Percentiles rank a stretch among this genome's conserved stretches.
These are phyloP conservation scores for Ophion ventricosus DNA, from an alignment of 2,888 invertebrate genomes.

Conservation along the genomic window DNA sequence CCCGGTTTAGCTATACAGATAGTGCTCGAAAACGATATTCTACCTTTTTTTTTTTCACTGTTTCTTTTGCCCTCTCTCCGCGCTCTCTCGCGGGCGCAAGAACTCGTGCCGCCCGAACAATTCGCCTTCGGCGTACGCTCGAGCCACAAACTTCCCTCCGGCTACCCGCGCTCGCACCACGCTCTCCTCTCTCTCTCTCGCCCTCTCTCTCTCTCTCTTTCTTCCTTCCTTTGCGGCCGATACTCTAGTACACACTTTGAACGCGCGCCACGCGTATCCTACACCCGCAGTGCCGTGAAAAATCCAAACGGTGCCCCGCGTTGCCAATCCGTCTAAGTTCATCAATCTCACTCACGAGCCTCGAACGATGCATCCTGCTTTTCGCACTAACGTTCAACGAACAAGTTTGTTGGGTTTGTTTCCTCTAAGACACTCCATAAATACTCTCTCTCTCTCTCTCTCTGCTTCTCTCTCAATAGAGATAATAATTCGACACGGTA, in stretches of 20 bases:
- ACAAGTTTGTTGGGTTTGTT: neutral
- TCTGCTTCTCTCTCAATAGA: no score
- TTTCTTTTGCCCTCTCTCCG: slow-evolving; percentile 12
- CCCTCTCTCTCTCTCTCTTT: slow-evolving; percentile 3
- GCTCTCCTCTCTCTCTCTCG: slow-evolving; percentile 3
- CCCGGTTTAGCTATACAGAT: slow-evolving; percentile 37
- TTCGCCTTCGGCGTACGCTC: slow-evolving; percentile 47
- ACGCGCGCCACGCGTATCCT: slow-evolving; percentile 51
- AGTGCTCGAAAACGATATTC: slow-evolving; percentile 53
- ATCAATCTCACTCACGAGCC: slow-evolving; percentile 40
- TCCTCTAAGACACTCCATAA: neutral
- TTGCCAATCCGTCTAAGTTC: slow-evolving; percentile 34
- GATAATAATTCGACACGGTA: no score
- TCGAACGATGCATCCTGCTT: slow-evolving; percentile 9
- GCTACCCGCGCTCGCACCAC: slow-evolving; percentile 56
- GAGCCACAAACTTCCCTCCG: slow-evolving; percentile 41
- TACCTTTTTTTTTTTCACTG: slow-evolving; percentile 11
- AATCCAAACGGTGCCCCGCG: slow-evolving; percentile 47
- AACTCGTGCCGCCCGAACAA: slow-evolving; percentile 51
- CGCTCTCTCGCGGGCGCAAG: slow-evolving; percentile 12
- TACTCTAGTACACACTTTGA: slow-evolving; percentile 59
- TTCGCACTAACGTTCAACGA: neutral
- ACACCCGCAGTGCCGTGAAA: slow-evolving; percentile 60
- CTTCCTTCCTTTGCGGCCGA: slow-evolving; percentile 20
- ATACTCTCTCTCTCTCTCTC: neutral